Percentiles rank a stretch among this genome's conserved stretches.
Conservation (phyloP, 2,797 vertebrate genomes). For the Nannoperca australis region DNA sequence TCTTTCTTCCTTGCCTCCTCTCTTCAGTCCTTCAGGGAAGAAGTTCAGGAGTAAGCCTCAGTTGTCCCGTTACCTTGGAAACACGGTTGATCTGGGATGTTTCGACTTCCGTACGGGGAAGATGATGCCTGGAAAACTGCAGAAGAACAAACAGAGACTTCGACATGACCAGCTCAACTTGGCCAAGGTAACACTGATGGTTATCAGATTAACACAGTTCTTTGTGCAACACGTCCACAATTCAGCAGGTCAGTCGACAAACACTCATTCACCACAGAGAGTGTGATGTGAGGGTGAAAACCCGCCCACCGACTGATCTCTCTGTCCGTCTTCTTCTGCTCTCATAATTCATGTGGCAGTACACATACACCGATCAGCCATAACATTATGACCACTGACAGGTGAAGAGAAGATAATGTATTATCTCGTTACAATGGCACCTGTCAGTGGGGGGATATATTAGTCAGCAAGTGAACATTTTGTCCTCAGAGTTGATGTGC, state of each 20-base stretch:
- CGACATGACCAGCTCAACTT: conserved; percentile 88
- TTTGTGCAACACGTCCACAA: conserved; percentile 26
- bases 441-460: too few species aligned
- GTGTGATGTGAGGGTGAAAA: neutral
- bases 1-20: conserved; percentile 33
- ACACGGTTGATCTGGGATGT: conserved; percentile 92
- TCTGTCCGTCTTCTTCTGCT: conserved; percentile 1
- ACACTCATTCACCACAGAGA: conserved; percentile 7
- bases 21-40: conserved; percentile 92
- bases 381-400: too few species aligned
- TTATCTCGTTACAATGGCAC: too few species aligned
- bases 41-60: conserved; percentile 98
- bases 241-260: conserved; percentile 32
- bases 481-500: too few species aligned
- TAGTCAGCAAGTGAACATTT: too few species aligned
- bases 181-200: conserved; percentile 67
- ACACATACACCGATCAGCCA: too few species aligned
- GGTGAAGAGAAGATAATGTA: too few species aligned
- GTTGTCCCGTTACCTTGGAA: conserved; percentile 94
- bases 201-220: conserved; percentile 52
- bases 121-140: conserved; percentile 95
- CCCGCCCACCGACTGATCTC: neutral
- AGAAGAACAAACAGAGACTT: conserved; percentile 94
- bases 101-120: conserved; percentile 97
- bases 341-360: neutral